These are phyloP conservation scores for Pseudomyrmex gracilis DNA, from an alignment of 1,140 invertebrate species.

Conservation along the genomic window DNA sequence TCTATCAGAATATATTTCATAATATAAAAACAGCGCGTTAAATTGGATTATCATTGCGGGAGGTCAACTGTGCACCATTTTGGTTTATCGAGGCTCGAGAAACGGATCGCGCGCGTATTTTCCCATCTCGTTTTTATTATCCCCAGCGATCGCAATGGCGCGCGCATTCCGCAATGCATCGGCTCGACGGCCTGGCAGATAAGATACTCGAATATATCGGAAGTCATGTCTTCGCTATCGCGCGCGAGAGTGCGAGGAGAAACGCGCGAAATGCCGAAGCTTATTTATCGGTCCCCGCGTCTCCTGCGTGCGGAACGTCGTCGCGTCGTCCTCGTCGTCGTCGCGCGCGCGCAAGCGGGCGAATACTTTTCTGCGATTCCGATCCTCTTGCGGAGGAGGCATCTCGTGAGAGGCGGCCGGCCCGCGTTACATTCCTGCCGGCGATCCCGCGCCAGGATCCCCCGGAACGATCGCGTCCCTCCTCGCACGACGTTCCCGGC, in stretches of 20 bases:
- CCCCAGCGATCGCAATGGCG: neutral
- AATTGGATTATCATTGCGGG: neutral
- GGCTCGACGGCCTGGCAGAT: conserved; percentile 15
- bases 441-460: conserved; percentile 68
- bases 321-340: neutral
- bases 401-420: conserved; percentile 46
- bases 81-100: neutral
- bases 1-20: neutral
- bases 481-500: conserved; percentile 23
- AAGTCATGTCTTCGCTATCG: conserved; percentile 62
- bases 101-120: neutral
- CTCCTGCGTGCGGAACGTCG: conserved; percentile 48
- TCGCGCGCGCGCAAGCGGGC: neutral
- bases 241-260: conserved; percentile 66
- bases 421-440: conserved; percentile 71
- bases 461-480: conserved; percentile 41
- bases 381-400: neutral
- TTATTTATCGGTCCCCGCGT: conserved; percentile 69
- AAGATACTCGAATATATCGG: conserved; percentile 50
- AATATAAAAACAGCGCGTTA: too few relatives aligned
- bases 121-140: conserved; percentile 6
- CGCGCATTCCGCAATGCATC: conserved; percentile 35
- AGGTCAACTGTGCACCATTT: neutral
- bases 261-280: conserved; percentile 72
- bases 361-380: conserved; percentile 72